Conservation (phyloP, 2,113 vertebrate species). For the Oplegnathus fasciatus region DNA sequence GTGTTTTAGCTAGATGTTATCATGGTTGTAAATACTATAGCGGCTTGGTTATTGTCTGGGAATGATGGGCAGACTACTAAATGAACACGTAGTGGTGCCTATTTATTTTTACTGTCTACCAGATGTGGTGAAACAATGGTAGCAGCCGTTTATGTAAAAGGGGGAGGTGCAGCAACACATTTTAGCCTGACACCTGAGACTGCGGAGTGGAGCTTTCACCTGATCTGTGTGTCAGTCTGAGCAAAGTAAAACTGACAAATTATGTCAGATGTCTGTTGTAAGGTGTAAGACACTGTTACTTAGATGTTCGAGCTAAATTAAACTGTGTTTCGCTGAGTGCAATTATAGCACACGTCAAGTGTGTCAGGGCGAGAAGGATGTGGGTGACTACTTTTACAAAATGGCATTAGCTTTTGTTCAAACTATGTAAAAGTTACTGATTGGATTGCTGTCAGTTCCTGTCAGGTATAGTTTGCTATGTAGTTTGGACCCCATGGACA, state of each 20-base stretch:
- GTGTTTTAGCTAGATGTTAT: not conserved
- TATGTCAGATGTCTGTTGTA: constrained; percentile 7
- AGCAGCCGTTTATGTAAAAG: constrained; percentile 24
- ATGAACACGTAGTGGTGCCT: not conserved
- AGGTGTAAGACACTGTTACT: constrained; percentile 16
- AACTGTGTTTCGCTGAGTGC: constrained; percentile 36
- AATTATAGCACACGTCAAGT: constrained; percentile 35
- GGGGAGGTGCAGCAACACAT: not conserved
- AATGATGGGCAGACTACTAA: constrained; percentile 17
- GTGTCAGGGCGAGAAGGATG: constrained; percentile 1
- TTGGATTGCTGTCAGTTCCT: constrained; percentile 26
- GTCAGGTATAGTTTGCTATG: constrained; percentile 3
- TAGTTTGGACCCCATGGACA: not conserved
- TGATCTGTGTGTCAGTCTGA: not conserved
- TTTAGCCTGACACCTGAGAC: constrained; percentile 12
- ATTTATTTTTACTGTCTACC: not conserved
- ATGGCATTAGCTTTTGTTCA: constrained; percentile 12
- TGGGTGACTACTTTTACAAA: constrained; percentile 10
- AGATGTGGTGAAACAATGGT: constrained; percentile 22
- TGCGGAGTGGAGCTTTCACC: constrained; percentile 6
- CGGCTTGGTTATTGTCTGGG: not conserved
- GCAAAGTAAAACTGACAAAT: constrained; percentile 23
- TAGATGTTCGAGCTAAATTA: constrained; percentile 16
- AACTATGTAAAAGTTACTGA: constrained; percentile 21
- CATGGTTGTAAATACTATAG: not conserved